Evolutionary conservation across 1,140 invertebrate species (phyloP).

Genomic region (Calliphora vicina): DNA sequence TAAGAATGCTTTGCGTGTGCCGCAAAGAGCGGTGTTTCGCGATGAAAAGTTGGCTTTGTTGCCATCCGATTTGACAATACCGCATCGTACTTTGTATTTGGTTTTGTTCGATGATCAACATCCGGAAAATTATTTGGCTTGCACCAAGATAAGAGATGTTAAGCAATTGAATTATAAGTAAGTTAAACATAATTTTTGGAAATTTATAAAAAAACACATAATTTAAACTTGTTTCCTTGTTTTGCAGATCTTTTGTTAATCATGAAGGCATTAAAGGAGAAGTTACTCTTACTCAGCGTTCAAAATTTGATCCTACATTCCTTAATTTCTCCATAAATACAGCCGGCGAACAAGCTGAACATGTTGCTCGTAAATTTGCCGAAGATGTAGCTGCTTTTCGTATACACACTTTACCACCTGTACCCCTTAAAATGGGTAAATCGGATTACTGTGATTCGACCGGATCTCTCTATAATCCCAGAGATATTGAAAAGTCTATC

Average conservation of each 20-base stretch:
- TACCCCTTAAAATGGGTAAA: conserved; percentile 65
- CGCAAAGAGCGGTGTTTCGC: conserved; percentile 70
- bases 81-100: conserved; percentile 79
- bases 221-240: neutral
- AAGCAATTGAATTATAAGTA: conserved; percentile 75
- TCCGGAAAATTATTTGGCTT: conserved; percentile 80
- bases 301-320: conserved; percentile 84
- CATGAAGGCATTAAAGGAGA: conserved; percentile 82
- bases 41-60: conserved; percentile 73
- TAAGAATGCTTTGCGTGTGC: conserved; percentile 66
- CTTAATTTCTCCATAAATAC: conserved; percentile 76
- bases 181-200: conserved; percentile 53
- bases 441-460: conserved; percentile 71
- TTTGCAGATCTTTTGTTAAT: conserved; percentile 75
- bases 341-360: conserved; percentile 41
- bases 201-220: no score
- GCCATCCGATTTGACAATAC: conserved; percentile 74
- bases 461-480: conserved; percentile 76
- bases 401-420: conserved; percentile 75
- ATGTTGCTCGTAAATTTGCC: conserved; percentile 59
- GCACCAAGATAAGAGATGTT: conserved; percentile 79
- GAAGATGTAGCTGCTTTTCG: conserved; percentile 69
- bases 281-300: conserved; percentile 81
- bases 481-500: conserved; percentile 66
- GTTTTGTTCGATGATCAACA: conserved; percentile 85